Evolutionary conservation across 2,113 vertebrate genomes (phyloP).

Genomic region (Calidris pygmaea): DNA sequence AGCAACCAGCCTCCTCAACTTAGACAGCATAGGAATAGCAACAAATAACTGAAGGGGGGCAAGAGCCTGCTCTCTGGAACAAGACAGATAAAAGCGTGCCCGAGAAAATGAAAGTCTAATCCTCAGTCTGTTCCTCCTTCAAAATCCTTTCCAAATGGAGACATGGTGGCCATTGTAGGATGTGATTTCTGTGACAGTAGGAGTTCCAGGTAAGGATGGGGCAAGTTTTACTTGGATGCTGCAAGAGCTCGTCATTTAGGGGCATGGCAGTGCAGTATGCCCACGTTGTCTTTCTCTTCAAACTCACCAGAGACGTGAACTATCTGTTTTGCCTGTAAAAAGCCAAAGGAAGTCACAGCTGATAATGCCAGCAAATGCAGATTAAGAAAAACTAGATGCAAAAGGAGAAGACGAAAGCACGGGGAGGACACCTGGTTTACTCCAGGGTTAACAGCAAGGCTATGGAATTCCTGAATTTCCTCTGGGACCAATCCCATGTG

Average conservation of each 20-base stretch:
- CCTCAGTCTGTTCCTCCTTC: not conserved
- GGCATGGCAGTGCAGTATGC: no score
- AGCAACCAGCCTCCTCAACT: not conserved
- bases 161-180: not conserved
- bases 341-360: not conserved
- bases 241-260: not conserved
- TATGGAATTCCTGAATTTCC: not conserved
- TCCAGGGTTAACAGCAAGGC: not conserved
- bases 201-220: not conserved
- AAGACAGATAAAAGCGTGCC: not conserved
- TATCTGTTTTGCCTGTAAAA: not conserved
- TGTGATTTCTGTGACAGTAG: not conserved
- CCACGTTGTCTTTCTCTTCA: not conserved
- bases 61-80: not conserved
- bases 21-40: not conserved
- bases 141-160: not conserved
- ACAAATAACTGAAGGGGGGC: not conserved
- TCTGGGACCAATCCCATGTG: not conserved
- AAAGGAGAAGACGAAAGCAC: not conserved
- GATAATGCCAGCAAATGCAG: not conserved
- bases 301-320: not conserved
- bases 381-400: not conserved
- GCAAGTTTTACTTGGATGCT: not conserved
- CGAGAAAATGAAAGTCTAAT: not conserved
- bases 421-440: not conserved